phyloP scores from a whole-genome alignment of 2,797 vertebrate species.

The Eulemur mongoz region DNA sequence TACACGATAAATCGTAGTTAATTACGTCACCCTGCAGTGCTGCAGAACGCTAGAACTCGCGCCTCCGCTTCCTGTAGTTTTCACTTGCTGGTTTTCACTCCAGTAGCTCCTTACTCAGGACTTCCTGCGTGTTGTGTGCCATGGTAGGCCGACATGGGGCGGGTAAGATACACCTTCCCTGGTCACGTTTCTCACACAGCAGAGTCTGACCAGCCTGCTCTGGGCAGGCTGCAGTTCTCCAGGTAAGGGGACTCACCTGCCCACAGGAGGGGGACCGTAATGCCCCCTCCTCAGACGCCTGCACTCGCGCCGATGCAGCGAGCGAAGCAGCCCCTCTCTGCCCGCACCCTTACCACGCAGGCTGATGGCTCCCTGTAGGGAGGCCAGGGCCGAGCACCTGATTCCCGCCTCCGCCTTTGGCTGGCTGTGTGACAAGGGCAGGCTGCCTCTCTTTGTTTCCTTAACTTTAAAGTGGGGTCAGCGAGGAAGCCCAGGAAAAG shows the following conservation, averaged over 20 bases:
- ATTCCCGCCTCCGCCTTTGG: neutral
- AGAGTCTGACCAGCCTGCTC: neutral
- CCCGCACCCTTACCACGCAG: neutral
- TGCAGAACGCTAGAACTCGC: neutral
- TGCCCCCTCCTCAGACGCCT: neutral
- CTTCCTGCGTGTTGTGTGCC: neutral
- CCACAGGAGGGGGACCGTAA: too few species aligned
- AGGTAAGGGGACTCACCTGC: neutral
- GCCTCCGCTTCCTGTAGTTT: neutral
- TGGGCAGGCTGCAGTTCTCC: neutral
- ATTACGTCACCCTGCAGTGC: neutral
- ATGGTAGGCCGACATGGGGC: neutral
- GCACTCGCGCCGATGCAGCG: fast-evolving
- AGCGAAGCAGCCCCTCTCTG: neutral
- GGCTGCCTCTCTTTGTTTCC: neutral
- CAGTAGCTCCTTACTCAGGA: neutral
- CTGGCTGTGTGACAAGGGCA: neutral
- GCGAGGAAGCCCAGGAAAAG: neutral
- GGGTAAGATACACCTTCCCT: neutral
- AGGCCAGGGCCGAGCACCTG: too few species aligned
- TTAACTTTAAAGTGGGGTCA: neutral
- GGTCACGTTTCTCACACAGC: neutral
- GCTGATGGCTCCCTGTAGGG: neutral
- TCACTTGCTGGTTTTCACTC: neutral
- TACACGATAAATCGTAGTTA: too few species aligned